A percentile compares a stretch with the other conserved stretches of the same genome.
Evolutionary conservation across 2,888 invertebrate genomes (phyloP).

Genomic region (Dynastes grantii): DNA sequence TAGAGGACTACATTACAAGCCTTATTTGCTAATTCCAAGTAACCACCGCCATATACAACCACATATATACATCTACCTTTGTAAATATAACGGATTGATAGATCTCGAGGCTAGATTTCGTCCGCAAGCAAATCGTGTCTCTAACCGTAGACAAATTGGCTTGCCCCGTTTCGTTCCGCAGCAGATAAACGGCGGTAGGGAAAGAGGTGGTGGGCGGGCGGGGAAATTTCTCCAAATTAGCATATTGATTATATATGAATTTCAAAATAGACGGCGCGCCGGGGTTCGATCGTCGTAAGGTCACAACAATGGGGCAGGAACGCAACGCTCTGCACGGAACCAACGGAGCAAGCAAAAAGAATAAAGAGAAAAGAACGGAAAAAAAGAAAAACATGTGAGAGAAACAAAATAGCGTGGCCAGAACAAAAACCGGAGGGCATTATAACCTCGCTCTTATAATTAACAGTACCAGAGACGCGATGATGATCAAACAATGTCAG

Average conservation of each 20-base stretch:
- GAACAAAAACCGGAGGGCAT: no score
- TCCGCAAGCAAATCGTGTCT: neutral
- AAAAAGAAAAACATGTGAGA: neutral
- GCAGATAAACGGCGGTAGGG: constrained; percentile 26
- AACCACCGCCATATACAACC: no score
- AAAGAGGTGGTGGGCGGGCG: neutral
- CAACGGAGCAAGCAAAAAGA: neutral
- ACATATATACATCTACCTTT: no score
- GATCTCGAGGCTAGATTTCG: neutral
- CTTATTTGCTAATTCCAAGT: no score
- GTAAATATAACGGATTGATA: constrained; percentile 1
- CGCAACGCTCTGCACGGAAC: neutral
- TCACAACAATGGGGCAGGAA: neutral
- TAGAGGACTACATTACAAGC: no score
- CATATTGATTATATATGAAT: constrained; percentile 47
- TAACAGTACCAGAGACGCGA: neutral
- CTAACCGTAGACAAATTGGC: neutral
- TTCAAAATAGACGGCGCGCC: constrained; percentile 38
- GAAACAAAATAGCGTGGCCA: neutral
- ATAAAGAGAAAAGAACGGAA: neutral
- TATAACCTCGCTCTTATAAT: neutral
- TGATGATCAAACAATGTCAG: constrained; percentile 16
- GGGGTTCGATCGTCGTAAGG: constrained; percentile 8
- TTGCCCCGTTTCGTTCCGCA: neutral
- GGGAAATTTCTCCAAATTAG: constrained; percentile 40